These are phyloP conservation scores for Ormyrus nitidulus DNA, from an alignment of 2,888 invertebrate genomes.

Conservation along the genomic window DNA sequence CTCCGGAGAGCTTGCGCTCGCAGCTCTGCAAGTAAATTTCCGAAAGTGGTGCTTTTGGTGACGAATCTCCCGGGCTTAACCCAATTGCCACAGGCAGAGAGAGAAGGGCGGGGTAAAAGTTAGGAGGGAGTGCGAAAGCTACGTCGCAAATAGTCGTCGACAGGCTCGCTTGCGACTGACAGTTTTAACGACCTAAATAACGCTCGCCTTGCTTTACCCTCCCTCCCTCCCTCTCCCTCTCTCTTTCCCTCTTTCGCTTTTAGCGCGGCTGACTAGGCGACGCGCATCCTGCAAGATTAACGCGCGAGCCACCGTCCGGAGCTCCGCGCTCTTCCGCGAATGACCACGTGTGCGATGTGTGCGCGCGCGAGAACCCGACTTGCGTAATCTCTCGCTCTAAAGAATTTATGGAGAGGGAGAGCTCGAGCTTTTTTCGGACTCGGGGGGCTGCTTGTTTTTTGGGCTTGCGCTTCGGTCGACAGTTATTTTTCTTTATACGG, in stretches of 20 bases:
- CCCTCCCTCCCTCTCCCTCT: slow-evolving; percentile 34
- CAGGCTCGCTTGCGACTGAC: slow-evolving; percentile 56
- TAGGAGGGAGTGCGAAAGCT: slow-evolving; percentile 1
- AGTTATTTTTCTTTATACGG: too few species aligned
- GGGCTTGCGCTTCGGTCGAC: too few species aligned
- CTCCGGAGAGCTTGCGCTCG: background rate
- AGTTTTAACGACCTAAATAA: slow-evolving; percentile 63
- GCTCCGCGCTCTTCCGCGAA: background rate
- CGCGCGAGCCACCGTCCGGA: slow-evolving; percentile 18
- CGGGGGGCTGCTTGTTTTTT: too few species aligned
- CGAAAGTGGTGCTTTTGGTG: slow-evolving; percentile 54
- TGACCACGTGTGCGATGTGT: slow-evolving; percentile 12
- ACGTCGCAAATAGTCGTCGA: slow-evolving; percentile 53
- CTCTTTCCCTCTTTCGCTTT: slow-evolving; percentile 29
- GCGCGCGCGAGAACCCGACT: background rate
- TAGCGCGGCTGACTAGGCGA: slow-evolving; percentile 24
- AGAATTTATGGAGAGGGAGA: slow-evolving; percentile 36
- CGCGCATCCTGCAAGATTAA: slow-evolving; percentile 45
- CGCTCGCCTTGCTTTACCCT: slow-evolving; percentile 36
- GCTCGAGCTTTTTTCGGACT: too few species aligned
- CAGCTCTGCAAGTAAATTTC: slow-evolving; percentile 42
- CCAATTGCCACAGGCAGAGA: slow-evolving; percentile 39
- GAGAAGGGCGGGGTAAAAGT: background rate
- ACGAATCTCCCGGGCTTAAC: slow-evolving; percentile 51
- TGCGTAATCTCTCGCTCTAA: slow-evolving; percentile 40